Evolutionary conservation across 1,140 invertebrate genomes (phyloP), one percentile per base, ranked within the genome.

Genomic region (Luehdorfia chinensis): DNA sequence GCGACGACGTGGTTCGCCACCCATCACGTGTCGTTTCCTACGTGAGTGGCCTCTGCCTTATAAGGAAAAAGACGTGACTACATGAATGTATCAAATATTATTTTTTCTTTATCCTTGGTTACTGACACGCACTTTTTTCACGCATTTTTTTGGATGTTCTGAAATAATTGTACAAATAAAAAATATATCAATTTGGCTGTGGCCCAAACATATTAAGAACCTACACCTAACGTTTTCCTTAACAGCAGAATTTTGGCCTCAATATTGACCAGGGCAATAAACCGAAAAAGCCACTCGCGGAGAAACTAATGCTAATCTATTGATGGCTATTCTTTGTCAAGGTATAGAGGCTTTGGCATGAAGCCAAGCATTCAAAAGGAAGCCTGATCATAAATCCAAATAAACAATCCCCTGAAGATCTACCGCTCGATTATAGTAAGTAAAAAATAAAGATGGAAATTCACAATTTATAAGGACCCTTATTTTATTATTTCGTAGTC

Each of bases 241-340:
- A 51, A 50, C 23, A 11, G 23, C 9, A 63, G 59, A 52, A 48
- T 55, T 53, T 63, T 37, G n/a, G 2, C 15, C 15, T 11, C 16
- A 30, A 43, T 43, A 30, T 30, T 15, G 25, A 16, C 14, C 13
- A 9, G 14, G n/a, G 18, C 4, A 43, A 43, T 43, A 43, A 43
- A 43, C 30, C n/a, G 13, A 16, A 15, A 30, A 16, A 14, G 14
- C 39, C 25, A 43, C 1, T 43, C 14, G 25, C 9, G 21, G 39
- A 23, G 43, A 53, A 41, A 25, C 14, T 43, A 33, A 45, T 43
- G 39, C 36, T 19, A 39, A 47, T 47, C 44, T 43, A 23, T 47
- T 33, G 41, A 51, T 46, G 43, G 32, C 37, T 47, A 43, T 53
- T 47, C 36, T 47, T 46, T 53, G 43, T 52, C 33, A 45, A 46